A percentile compares a stretch with the other conserved stretches of the same genome.
These are phyloP conservation scores for Rissa tridactyla DNA, from an alignment of 2,113 vertebrate genomes.

Conservation along the genomic window DNA sequence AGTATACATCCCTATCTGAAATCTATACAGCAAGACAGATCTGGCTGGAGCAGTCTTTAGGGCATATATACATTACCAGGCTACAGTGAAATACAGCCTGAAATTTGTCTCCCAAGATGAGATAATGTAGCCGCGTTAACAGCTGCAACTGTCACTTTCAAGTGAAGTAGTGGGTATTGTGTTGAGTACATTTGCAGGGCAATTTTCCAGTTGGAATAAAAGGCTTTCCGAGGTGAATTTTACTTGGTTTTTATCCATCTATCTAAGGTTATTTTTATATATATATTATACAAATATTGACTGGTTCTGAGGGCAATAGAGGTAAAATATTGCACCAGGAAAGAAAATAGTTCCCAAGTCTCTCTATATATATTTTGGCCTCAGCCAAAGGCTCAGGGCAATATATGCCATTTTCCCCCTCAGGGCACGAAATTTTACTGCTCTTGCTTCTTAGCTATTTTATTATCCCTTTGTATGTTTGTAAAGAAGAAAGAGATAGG, in stretches of 20 bases:
- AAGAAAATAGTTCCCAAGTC: conserved; percentile 57
- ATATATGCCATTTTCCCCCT: conserved; percentile 50
- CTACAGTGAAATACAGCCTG: conserved; percentile 67
- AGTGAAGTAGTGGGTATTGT: conserved; percentile 74
- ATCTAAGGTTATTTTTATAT: conserved; percentile 69
- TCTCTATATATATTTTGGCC: conserved; percentile 45
- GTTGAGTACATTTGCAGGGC: conserved; percentile 71
- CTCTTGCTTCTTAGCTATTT: conserved; percentile 53
- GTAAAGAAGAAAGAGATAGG: conserved; percentile 42
- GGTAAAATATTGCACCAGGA: conserved; percentile 56
- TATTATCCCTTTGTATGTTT: conserved; percentile 64
- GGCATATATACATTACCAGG: conserved; percentile 59
- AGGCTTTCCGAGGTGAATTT: conserved; percentile 67
- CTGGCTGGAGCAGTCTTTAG: conserved; percentile 48
- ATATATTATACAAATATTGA: conserved; percentile 73
- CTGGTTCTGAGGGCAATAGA: conserved; percentile 64
- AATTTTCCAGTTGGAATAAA: conserved; percentile 75
- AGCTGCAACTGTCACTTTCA: conserved; percentile 69
- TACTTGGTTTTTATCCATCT: conserved; percentile 66
- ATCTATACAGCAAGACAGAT: conserved; percentile 68
- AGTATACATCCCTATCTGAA: conserved; percentile 45
- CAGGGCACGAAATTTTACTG: conserved; percentile 49
- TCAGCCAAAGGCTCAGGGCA: conserved; percentile 40
- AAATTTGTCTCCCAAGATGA: conserved; percentile 74
- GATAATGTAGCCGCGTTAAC: conserved; percentile 70